These are phyloP conservation scores for Protodeltote pygarga DNA, from an alignment of 2,888 invertebrate species.

Conservation along the genomic window DNA sequence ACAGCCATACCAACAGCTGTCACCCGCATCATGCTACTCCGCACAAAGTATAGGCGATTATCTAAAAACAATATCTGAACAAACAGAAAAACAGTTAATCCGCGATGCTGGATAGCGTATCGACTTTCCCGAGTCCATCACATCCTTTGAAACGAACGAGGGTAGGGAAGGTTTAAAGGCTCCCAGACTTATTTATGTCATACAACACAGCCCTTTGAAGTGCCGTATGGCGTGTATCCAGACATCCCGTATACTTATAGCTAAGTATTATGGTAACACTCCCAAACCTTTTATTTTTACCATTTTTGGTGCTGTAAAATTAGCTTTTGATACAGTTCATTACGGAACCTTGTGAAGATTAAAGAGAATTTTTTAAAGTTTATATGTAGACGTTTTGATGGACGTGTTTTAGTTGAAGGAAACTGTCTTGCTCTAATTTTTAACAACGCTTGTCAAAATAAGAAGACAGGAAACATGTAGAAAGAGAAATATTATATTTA, in stretches of 20 bases:
- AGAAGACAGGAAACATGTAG: too few species aligned
- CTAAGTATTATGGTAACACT: slow-evolving; percentile 6
- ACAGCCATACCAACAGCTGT: too few species aligned
- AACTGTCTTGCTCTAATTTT: neutral
- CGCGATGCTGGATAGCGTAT: too few species aligned
- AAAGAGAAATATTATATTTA: too few species aligned
- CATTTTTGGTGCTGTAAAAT: slow-evolving; percentile 34
- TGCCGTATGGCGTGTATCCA: slow-evolving; percentile 33
- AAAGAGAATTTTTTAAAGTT: slow-evolving; percentile 14
- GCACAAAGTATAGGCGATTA: too few species aligned
- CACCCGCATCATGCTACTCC: too few species aligned
- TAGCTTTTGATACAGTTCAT: slow-evolving; percentile 32
- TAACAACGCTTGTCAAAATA: too few species aligned
- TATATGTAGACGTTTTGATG: slow-evolving; percentile 3
- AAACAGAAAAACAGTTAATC: too few species aligned
- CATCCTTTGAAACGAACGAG: slow-evolving; percentile 21
- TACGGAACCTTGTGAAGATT: slow-evolving; percentile 8
- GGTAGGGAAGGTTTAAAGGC: slow-evolving; percentile 31
- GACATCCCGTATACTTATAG: slow-evolving; percentile 25
- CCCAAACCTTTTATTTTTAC: slow-evolving; percentile 30
- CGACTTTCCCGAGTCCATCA: slow-evolving; percentile 11
- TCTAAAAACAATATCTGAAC: too few species aligned
- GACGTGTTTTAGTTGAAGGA: neutral
- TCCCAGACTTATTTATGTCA: slow-evolving; percentile 46
- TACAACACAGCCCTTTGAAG: slow-evolving; percentile 47